Conservation (phyloP, 1,140 invertebrate species). For the Gonioctena quinquepunctata region DNA sequence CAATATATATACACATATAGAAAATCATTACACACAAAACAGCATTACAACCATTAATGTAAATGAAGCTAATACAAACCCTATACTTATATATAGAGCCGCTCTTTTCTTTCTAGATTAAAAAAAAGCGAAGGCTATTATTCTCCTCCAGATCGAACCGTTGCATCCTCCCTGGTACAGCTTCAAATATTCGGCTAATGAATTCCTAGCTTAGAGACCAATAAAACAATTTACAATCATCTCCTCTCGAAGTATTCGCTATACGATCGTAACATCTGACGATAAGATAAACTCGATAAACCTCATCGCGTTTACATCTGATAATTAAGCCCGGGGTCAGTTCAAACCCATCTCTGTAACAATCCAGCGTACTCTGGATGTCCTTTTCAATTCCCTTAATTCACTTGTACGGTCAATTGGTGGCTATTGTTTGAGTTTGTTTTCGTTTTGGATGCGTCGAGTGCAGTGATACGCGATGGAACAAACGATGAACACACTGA, state of each 20-base stretch:
- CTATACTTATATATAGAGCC: too few species aligned
- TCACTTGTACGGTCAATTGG: neutral
- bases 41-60: too few species aligned
- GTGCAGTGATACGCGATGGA: conserved; percentile 1
- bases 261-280: neutral
- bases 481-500: conserved; percentile 7
- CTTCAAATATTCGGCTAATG: neutral
- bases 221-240: neutral
- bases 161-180: too few species aligned
- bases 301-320: neutral
- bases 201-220: neutral
- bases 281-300: conserved; percentile 9
- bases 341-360: neutral
- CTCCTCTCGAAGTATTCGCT: neutral
- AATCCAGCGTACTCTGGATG: too few species aligned
- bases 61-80: too few species aligned
- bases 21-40: too few species aligned
- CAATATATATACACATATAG: too few species aligned
- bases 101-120: too few species aligned
- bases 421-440: neutral
- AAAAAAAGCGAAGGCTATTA: too few species aligned
- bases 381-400: conserved; percentile 17
- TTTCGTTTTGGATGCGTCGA: conserved; percentile 1
- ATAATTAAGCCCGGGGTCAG: neutral
- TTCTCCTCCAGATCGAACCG: too few species aligned